phyloP scores from a whole-genome alignment of 1,140 invertebrate genomes.

The Sarcophaga peregrina region DNA sequence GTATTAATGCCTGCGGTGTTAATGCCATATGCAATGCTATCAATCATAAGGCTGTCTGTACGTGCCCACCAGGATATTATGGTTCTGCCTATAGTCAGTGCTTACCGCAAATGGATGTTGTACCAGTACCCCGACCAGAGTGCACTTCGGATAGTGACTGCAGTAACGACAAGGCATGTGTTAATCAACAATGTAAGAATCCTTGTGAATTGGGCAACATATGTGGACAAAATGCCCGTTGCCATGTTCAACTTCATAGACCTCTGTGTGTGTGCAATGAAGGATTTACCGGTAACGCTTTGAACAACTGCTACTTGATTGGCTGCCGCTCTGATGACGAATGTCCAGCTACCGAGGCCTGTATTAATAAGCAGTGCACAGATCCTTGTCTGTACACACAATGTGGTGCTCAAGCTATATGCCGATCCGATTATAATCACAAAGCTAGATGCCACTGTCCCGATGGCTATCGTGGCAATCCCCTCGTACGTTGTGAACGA shows the following conservation, averaged over 20 bases:
- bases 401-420: slow-evolving; percentile 85
- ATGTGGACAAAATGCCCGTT: slow-evolving; percentile 85
- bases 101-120: slow-evolving; percentile 66
- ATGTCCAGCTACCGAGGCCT: slow-evolving; percentile 84
- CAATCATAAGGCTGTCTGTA: slow-evolving; percentile 84
- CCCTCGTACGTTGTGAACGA: slow-evolving; percentile 78
- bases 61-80: slow-evolving; percentile 80
- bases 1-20: slow-evolving; percentile 81
- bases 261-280: slow-evolving; percentile 86
- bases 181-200: slow-evolving; percentile 79
- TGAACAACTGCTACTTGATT: slow-evolving; percentile 70
- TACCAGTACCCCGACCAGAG: slow-evolving; percentile 75
- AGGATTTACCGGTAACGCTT: slow-evolving; percentile 85
- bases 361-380: slow-evolving; percentile 84
- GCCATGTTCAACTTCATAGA: slow-evolving; percentile 82
- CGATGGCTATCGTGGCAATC: slow-evolving; percentile 79
- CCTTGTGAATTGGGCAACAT: slow-evolving; percentile 78
- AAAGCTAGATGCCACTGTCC: slow-evolving; percentile 83
- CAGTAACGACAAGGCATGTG: slow-evolving; percentile 84
- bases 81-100: slow-evolving; percentile 85
- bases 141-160: slow-evolving; percentile 85
- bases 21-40: slow-evolving; percentile 86
- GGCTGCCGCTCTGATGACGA: slow-evolving; percentile 88
- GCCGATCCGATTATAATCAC: slow-evolving; percentile 78
- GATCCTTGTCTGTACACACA: slow-evolving; percentile 83